Base-by-base conservation (phyloP, 2,888 invertebrate genomes). In the Dilophus febrilis region DNA sequence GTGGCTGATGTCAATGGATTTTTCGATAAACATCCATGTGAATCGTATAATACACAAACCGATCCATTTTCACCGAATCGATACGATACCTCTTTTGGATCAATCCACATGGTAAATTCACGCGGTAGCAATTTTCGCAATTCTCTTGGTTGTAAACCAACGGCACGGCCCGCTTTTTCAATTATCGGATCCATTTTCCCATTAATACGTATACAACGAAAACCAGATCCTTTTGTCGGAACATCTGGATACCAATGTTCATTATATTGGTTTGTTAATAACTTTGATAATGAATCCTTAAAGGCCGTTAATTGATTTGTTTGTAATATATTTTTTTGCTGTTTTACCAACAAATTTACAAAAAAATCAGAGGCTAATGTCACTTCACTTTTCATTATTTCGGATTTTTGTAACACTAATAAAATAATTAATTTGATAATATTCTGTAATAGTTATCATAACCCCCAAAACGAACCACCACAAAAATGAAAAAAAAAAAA, bases 101-200 rank as follows among this genome's bases (percentile, higher is more conserved):
- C 81, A 46, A 81, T 75, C 81, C 81, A 81, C 61, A 81, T 70
- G 26, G 80, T 80, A 13, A 81, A 65, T 60, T 81, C 80, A 49
- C 68, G 67, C 19, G 80, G 80, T 46, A 79, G 68, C 40, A 44
- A 40, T 40, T 44, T 40, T 41, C 70, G 67, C 43, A 77, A 61
- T 47, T 70, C 61, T 44, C 68, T 64, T 45, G 73, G 71, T 44
- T 66, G 57, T 30, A 77, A 61, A 40, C 78, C 79, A 51, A 72
- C 71, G 48, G 68, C 68, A 41, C 64, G 64, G 26, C 75, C 78
- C 22, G 78, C 79, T 53, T 70, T 65, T 42, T 70, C 68, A 47
- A 80, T 66, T 38, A 77, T 66, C 37, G 75, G 71, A 59, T 79
- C 78, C 65, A 77, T 70, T 50, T 75, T 74, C 48, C 74, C 73